Percentiles rank a stretch among this genome's conserved stretches.
phyloP scores from a whole-genome alignment of 1,140 invertebrate genomes.

The Caenorhabditis brenneri region DNA sequence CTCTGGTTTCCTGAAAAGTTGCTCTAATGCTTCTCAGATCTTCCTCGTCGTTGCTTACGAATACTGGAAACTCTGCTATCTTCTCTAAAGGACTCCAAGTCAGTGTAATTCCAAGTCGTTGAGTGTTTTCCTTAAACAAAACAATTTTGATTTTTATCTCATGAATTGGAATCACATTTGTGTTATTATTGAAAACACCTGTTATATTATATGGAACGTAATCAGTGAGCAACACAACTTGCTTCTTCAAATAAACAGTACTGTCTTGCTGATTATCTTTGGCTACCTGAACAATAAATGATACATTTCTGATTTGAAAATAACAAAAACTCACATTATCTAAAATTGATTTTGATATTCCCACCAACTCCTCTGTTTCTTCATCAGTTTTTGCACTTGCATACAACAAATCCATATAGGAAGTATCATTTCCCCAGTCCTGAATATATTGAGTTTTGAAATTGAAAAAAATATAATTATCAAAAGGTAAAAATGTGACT shows the following conservation, averaged over 20 bases:
- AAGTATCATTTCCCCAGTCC: background rate
- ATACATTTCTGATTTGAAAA: background rate
- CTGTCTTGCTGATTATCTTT: conserved; percentile 38
- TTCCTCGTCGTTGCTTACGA: background rate
- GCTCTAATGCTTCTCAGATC: background rate
- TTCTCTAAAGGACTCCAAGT: background rate
- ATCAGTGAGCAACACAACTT: conserved; percentile 42
- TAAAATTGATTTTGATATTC: conserved; percentile 14
- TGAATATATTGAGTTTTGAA: background rate
- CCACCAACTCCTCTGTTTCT: background rate
- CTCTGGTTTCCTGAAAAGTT: conserved; percentile 2
- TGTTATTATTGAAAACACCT: background rate
- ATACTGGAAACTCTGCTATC: conserved; percentile 10
- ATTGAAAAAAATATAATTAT: too few relatives aligned
- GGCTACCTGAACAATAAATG: conserved; percentile 1
- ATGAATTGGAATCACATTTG: conserved; percentile 13
- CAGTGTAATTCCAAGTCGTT: conserved; percentile 1
- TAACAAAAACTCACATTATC: background rate
- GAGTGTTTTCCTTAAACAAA: conserved; percentile 33
- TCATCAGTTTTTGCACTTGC: background rate
- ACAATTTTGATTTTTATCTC: background rate
- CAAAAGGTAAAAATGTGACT: background rate
- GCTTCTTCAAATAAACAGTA: conserved; percentile 40
- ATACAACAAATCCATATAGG: background rate
- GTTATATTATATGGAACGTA: conserved; percentile 43